Evolutionary conservation across 2,888 invertebrate species (phyloP).

Genomic region (Phaonia tiefii): DNA sequence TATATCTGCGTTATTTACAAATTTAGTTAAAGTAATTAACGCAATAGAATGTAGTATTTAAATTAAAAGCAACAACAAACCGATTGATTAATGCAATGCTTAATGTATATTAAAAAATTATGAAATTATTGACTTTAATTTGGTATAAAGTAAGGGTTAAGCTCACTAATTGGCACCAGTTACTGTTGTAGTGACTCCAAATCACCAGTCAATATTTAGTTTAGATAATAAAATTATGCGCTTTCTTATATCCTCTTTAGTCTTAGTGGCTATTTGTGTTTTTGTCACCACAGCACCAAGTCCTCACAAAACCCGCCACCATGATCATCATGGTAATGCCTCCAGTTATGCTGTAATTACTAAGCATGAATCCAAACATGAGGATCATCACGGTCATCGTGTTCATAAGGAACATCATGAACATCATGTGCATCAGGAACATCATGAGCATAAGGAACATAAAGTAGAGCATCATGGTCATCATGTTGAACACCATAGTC

Average conservation of each 20-base stretch:
- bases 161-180: neutral
- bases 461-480: slow-evolving; percentile 9
- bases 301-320: neutral
- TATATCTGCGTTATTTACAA: too few species aligned
- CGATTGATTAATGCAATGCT: too few species aligned
- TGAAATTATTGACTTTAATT: neutral
- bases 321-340: neutral
- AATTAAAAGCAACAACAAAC: too few species aligned
- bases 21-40: too few species aligned
- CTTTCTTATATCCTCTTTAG: neutral
- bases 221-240: slow-evolving; percentile 1
- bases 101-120: too few species aligned
- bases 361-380: slow-evolving; percentile 4
- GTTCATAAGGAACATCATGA: neutral
- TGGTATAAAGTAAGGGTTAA: neutral
- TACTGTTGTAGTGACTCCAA: too few species aligned
- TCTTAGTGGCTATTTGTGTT: neutral
- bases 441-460: slow-evolving; percentile 12
- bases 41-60: too few species aligned
- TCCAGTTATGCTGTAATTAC: slow-evolving; percentile 11
- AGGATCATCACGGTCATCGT: neutral
- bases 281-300: neutral
- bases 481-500: slow-evolving; percentile 1
- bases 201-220: too few species aligned
- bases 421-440: neutral